phyloP scores from a whole-genome alignment of 2,113 vertebrate genomes.

The Philantomba maxwellii region DNA sequence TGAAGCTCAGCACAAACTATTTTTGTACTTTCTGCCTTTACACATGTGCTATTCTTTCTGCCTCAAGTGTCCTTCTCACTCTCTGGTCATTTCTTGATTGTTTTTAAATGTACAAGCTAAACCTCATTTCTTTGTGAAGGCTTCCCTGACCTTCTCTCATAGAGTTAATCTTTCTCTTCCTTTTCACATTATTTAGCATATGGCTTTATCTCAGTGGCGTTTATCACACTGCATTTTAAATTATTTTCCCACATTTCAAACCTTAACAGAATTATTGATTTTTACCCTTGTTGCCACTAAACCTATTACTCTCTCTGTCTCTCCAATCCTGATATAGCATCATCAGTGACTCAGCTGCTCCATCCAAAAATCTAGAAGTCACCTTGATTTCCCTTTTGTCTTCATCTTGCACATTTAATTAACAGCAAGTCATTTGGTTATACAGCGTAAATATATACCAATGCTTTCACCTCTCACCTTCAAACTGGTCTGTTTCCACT shows the following conservation, averaged over 20 bases:
- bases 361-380: neutral
- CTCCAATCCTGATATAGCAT: neutral
- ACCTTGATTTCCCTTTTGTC: neutral
- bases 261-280: neutral
- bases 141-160: neutral
- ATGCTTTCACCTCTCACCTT: neutral
- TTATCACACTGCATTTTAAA: neutral
- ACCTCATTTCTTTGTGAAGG: neutral
- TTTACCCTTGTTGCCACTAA: neutral
- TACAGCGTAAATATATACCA: neutral
- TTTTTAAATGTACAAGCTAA: neutral
- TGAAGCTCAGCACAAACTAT: neutral
- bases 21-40: neutral
- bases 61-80: neutral
- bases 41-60: neutral
- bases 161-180: neutral
- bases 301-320: neutral
- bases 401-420: neutral
- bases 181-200: neutral
- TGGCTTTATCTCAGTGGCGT: neutral
- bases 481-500: neutral
- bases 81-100: neutral
- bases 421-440: neutral
- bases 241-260: neutral
- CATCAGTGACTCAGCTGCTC: neutral